phyloP scores from a whole-genome alignment of 2,888 invertebrate species.

The Drosophila mulleri region DNA sequence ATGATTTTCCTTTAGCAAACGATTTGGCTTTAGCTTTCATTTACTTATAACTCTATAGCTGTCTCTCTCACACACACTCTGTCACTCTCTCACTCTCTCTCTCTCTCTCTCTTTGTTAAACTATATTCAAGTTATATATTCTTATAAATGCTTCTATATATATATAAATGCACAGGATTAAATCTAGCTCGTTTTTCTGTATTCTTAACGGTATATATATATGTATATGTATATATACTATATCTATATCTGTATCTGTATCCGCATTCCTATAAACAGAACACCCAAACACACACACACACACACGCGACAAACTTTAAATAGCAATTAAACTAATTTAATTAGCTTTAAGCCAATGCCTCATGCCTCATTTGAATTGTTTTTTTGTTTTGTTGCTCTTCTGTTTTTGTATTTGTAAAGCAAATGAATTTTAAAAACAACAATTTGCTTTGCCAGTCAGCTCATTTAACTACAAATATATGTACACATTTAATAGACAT shows the following conservation, averaged over 20 bases:
- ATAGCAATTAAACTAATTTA: conserved; percentile 52
- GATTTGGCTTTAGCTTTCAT: conserved; percentile 14
- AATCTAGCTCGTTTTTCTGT: conserved; percentile 51
- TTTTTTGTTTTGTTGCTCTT: background rate
- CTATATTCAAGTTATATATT: conserved; percentile 37
- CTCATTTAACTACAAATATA: conserved; percentile 31
- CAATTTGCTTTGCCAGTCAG: conserved; percentile 66
- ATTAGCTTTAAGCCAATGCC: conserved; percentile 58
- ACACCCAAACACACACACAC: conserved; percentile 4
- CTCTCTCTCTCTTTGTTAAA: conserved; percentile 48
- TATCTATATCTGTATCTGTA: conserved; percentile 22
- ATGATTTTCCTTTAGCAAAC: conserved; percentile 11
- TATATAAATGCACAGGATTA: conserved; percentile 44
- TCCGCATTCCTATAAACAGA: conserved; percentile 62
- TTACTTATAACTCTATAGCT: background rate
- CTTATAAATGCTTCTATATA: conserved; percentile 42
- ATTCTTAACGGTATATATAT: conserved; percentile 15
- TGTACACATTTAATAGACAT: conserved; percentile 9
- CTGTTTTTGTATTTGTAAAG: conserved; percentile 44
- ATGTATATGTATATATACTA: background rate
- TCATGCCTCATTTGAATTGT: conserved; percentile 49
- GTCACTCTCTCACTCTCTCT: conserved; percentile 30
- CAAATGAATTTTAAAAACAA: conserved; percentile 77
- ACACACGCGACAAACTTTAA: conserved; percentile 28
- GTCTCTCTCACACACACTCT: conserved; percentile 21